Percentiles rank a stretch among this genome's conserved stretches.
Conservation (phyloP, 2,797 vertebrate genomes). For the Botia almorhae region DNA sequence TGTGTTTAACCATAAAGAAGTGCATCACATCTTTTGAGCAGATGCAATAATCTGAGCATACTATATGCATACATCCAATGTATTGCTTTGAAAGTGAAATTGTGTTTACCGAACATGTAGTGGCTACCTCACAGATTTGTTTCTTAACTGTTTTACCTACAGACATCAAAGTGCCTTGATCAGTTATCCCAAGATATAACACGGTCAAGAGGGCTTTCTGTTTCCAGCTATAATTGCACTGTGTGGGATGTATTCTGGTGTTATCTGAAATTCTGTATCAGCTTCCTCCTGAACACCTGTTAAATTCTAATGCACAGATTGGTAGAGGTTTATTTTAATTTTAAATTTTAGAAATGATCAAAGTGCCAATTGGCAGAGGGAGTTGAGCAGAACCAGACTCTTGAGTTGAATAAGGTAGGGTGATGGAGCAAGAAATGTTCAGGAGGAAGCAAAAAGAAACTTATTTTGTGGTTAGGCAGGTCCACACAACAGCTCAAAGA, state of each 20-base stretch:
- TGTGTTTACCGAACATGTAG: constrained; percentile 79
- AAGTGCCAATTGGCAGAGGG: constrained; percentile 74
- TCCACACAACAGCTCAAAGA: constrained; percentile 24
- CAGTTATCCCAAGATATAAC: constrained; percentile 73
- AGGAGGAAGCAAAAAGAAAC: constrained; percentile 36
- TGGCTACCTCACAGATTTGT: constrained; percentile 74
- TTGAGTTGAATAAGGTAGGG: constrained; percentile 77
- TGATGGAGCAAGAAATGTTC: constrained; percentile 42
- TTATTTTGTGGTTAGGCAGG: constrained; percentile 69
- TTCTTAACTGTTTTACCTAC: constrained; percentile 73
- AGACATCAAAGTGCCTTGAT: constrained; percentile 80
- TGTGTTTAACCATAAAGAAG: constrained; percentile 41
- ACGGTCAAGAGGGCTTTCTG: constrained; percentile 73
- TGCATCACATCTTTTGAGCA: constrained; percentile 45
- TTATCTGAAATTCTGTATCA: constrained; percentile 79
- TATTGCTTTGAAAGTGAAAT: constrained; percentile 73
- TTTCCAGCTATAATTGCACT: constrained; percentile 77
- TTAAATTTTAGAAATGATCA: constrained; percentile 78
- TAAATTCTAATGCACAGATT: constrained; percentile 79
- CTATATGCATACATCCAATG: constrained; percentile 47
- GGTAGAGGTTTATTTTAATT: constrained; percentile 81
- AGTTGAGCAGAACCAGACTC: constrained; percentile 59
- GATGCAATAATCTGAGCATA: constrained; percentile 58
- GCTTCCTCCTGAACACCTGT: constrained; percentile 78
- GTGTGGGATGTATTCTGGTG: constrained; percentile 70